phyloP scores from a whole-genome alignment of 2,113 vertebrate genomes.

The Xiphophorus hellerii region DNA sequence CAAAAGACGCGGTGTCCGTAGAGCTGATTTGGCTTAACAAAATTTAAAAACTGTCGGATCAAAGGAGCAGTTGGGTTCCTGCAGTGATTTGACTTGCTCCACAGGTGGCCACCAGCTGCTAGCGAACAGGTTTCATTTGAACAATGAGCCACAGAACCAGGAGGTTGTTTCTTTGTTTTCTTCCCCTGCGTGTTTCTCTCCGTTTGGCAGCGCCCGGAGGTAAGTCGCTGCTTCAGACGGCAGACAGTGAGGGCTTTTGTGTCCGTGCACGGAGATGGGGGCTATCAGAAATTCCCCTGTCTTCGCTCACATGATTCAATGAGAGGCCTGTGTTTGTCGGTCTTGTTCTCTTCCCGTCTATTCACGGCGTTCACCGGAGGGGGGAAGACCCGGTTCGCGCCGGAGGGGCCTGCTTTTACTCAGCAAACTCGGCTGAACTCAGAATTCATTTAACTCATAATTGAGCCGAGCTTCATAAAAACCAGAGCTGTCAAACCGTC shows the following conservation, averaged over 20 bases:
- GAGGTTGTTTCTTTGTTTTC: slow-evolving; percentile 64
- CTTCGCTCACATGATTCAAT: slow-evolving; percentile 87
- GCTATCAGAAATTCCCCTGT: slow-evolving; percentile 84
- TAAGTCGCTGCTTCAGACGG: slow-evolving; percentile 80
- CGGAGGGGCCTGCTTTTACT: slow-evolving; percentile 72
- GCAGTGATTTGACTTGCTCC: slow-evolving; percentile 95
- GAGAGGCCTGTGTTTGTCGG: slow-evolving; percentile 84
- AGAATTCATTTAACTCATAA: slow-evolving; percentile 60
- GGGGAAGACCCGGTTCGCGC: slow-evolving; percentile 61
- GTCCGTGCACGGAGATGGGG: slow-evolving; percentile 86
- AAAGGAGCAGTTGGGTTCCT: slow-evolving; percentile 87
- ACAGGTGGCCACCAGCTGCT: slow-evolving; percentile 95
- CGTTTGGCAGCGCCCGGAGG: slow-evolving; percentile 88
- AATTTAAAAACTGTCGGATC: slow-evolving; percentile 5
- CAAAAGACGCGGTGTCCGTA: slow-evolving; percentile 33
- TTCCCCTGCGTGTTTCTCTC: slow-evolving; percentile 68
- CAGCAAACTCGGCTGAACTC: slow-evolving; percentile 57
- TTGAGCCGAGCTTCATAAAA: slow-evolving; percentile 19
- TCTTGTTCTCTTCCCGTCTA: slow-evolving; percentile 86
- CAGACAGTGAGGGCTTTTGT: slow-evolving; percentile 94
- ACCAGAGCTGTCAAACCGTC: too few relatives aligned
- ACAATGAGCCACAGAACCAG: slow-evolving; percentile 86
- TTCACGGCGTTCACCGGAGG: slow-evolving; percentile 72
- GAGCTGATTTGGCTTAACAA: background rate
- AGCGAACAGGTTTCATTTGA: slow-evolving; percentile 87